Base-by-base conservation (phyloP, 2,888 invertebrate genomes). In the Clitarchus hookeri region DNA sequence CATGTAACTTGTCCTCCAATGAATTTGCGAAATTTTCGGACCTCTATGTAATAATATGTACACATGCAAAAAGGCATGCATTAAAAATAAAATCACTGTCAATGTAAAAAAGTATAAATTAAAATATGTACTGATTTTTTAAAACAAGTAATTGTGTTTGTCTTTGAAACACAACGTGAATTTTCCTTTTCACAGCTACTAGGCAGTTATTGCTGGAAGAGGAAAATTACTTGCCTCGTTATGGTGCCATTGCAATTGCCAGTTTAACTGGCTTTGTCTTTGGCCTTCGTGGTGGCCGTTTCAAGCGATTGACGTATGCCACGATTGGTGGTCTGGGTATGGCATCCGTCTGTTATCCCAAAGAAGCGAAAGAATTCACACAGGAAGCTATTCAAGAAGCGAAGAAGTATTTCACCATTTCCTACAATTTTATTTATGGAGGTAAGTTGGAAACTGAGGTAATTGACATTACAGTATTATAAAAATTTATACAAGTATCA, bases 401-500 rank as follows among this genome's bases (percentile, higher is more conserved):
- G 0, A 95, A 94, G 90, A 94, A 94, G n/a, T n/a, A n/a, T n/a
- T n/a, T n/a, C n/a, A n/a, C n/a, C n/a, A n/a, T n/a, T n/a, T n/a
- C n/a, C n/a, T n/a, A n/a, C n/a, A 96, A 96, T 90, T 96, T 96
- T 90, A 91, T 95, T 83, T 95, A 95, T 91, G 96, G 96, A 92
- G 95, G 96, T 96, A 92, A 92, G 90, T 89, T 16, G 65, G 23
- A 19, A 48, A 23, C 23, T 65, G 48, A 65, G 23, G 19, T 65
- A 65, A 65, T 65, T 48, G 8, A 48, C 8, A 6, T 6, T 12
- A 48, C 1, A 11, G 3, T 16, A 48, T 48, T 13, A 13, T 48
- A 16, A 11, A 48, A 13, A 48, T 48, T 2, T 48, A 48, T 16
- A 48, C 8, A 48, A 48, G 48, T 16, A 48, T 13, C 48, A 48